phyloP scores from a whole-genome alignment of 2,888 invertebrate species.

The Acanthoscelides obtectus region DNA sequence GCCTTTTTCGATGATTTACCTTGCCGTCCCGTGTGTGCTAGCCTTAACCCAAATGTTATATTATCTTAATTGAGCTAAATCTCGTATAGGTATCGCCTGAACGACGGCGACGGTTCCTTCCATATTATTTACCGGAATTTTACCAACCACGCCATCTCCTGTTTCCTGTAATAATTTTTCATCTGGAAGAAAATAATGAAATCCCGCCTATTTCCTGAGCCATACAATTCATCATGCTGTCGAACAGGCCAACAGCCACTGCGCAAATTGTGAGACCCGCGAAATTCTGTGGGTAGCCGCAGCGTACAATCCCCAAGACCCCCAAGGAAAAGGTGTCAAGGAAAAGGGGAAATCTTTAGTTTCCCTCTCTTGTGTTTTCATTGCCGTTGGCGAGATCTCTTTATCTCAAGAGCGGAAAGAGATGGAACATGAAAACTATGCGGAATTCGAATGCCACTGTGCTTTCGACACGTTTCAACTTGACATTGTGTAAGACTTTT shows the following conservation, averaged over 20 bases:
- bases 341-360: background rate
- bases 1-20: no score
- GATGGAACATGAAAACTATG: background rate
- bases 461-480: no score
- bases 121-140: no score
- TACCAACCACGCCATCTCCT: no score
- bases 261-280: background rate
- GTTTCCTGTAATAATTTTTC: background rate
- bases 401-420: background rate
- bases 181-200: background rate
- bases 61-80: no score
- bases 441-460: no score
- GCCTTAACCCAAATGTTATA: no score
- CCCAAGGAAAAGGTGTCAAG: background rate
- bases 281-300: background rate
- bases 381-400: background rate
- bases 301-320: background rate
- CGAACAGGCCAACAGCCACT: background rate
- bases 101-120: no score
- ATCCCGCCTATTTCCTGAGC: background rate
- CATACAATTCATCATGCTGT: background rate
- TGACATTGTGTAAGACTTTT: no score
- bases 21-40: no score
- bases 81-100: no score
- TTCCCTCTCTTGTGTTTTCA: background rate